phyloP scores from a whole-genome alignment of 2,888 invertebrate genomes.

The Drosophila niveifrons region DNA sequence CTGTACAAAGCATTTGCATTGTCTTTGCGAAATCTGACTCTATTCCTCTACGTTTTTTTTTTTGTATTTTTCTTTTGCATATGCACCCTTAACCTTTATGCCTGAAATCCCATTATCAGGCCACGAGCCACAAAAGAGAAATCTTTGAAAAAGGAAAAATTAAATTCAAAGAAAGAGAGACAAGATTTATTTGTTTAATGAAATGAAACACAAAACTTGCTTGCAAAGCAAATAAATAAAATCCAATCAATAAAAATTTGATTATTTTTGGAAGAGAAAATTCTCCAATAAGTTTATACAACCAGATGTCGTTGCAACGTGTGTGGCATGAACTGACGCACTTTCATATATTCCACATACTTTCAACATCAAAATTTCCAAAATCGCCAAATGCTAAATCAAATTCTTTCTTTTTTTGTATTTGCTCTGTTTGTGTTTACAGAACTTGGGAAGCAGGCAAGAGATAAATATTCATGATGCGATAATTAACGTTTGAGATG shows the following conservation, averaged over 20 bases:
- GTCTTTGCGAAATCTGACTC: conserved; percentile 50
- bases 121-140: not conserved
- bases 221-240: conserved; percentile 10
- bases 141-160: not conserved
- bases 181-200: not conserved
- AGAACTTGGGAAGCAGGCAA: conserved; percentile 10
- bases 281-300: not conserved
- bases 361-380: conserved; percentile 28
- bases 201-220: not conserved
- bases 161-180: not conserved
- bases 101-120: conserved; percentile 9
- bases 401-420: conserved; percentile 11
- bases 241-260: conserved; percentile 7
- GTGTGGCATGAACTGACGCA: conserved; percentile 36
- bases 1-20: conserved; percentile 42
- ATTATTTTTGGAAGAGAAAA: not conserved
- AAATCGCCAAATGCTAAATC: conserved; percentile 39
- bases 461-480: conserved; percentile 51
- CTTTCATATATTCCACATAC: conserved; percentile 27
- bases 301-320: conserved; percentile 19
- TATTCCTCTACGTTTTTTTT: conserved; percentile 8
- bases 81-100: conserved; percentile 23
- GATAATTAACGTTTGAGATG: conserved; percentile 47
- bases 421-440: conserved; percentile 60
- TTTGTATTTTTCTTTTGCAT: conserved; percentile 29